Percentiles rank a stretch among this genome's conserved stretches.
Conservation (phyloP, 2,797 vertebrate genomes). For the Gorsachius magnificus region DNA sequence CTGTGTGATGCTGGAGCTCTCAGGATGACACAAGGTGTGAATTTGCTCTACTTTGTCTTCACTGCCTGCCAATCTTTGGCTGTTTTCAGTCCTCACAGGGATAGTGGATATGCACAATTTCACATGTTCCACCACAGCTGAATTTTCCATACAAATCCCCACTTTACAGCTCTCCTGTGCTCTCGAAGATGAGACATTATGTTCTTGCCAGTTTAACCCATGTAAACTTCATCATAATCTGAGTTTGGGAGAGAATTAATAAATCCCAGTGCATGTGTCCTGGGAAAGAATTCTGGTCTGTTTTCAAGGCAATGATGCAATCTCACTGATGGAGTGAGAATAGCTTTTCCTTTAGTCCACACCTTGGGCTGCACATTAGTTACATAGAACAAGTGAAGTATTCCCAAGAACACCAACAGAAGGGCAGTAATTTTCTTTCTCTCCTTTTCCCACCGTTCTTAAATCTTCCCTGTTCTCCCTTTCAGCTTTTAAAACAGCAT, state of each 20-base stretch:
- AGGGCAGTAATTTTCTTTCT: neutral
- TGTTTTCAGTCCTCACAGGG: neutral
- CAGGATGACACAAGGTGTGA: neutral
- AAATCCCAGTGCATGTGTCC: slow-evolving; percentile 31
- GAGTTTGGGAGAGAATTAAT: slow-evolving; percentile 33
- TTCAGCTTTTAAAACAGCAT: neutral
- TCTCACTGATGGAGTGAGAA: slow-evolving; percentile 20
- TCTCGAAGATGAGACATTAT: slow-evolving; percentile 10
- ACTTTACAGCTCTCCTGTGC: slow-evolving; percentile 36
- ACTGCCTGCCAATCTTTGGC: neutral
- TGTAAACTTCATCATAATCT: slow-evolving; percentile 11
- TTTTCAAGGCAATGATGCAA: slow-evolving; percentile 42
- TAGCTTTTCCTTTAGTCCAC: neutral
- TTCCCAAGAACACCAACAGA: slow-evolving; percentile 24
- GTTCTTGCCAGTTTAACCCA: slow-evolving; percentile 22
- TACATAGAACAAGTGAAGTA: neutral
- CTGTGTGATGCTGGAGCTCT: neutral
- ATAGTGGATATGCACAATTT: neutral
- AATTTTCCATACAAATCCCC: slow-evolving; percentile 27
- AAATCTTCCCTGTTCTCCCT: neutral
- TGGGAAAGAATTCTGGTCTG: slow-evolving; percentile 29
- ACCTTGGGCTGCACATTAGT: neutral
- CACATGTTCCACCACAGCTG: slow-evolving; percentile 22
- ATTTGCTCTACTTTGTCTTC: neutral
- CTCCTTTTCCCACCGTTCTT: slow-evolving; percentile 4